A percentile compares a stretch with the other conserved stretches of the same genome.
These are phyloP conservation scores for Cryptus viduatorius DNA, from an alignment of 2,888 invertebrate genomes.

Conservation along the genomic window DNA sequence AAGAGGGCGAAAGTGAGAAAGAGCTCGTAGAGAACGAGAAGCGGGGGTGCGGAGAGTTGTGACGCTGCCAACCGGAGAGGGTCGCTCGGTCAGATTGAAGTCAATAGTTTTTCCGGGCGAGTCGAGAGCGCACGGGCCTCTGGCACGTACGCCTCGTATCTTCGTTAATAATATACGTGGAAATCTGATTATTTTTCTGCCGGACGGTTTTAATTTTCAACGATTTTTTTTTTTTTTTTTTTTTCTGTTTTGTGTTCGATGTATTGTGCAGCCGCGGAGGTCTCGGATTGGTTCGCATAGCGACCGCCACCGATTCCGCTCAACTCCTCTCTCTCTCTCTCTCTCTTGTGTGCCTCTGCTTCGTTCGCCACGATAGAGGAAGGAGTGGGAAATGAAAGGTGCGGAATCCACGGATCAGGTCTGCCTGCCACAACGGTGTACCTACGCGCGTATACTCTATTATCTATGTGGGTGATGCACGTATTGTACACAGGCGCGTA, in stretches of 20 bases:
- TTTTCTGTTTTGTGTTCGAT: conserved; percentile 46
- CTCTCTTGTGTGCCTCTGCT: conserved; percentile 12
- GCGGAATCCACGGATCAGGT: conserved; percentile 11
- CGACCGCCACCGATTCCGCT: conserved; percentile 51
- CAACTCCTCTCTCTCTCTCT: conserved; percentile 30
- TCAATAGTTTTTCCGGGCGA: conserved; percentile 79
- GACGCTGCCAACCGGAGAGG: conserved; percentile 63
- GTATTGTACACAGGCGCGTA: conserved; percentile 15
- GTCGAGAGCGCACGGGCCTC: conserved; percentile 49
- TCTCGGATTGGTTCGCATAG: conserved; percentile 38
- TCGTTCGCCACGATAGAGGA: conserved; percentile 24
- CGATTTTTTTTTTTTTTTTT: conserved; percentile 74
- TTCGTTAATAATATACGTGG: conserved; percentile 83
- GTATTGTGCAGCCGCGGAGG: conserved; percentile 15
- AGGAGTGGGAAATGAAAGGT: conserved; percentile 55
- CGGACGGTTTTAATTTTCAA: conserved; percentile 82
- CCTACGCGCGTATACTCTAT: conserved; percentile 15
- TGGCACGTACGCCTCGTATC: conserved; percentile 68
- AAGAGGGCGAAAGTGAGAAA: conserved; percentile 27
- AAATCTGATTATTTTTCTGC: conserved; percentile 84
- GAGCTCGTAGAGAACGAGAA: conserved; percentile 34
- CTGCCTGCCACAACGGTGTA: not conserved
- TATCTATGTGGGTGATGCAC: not conserved
- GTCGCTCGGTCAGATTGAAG: conserved; percentile 78
- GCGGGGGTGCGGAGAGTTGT: conserved; percentile 39